A percentile compares a stretch with the other conserved stretches of the same genome.
phyloP scores from a whole-genome alignment of 2,888 invertebrate genomes.

The Galeopsomyia nigrocyanea region DNA sequence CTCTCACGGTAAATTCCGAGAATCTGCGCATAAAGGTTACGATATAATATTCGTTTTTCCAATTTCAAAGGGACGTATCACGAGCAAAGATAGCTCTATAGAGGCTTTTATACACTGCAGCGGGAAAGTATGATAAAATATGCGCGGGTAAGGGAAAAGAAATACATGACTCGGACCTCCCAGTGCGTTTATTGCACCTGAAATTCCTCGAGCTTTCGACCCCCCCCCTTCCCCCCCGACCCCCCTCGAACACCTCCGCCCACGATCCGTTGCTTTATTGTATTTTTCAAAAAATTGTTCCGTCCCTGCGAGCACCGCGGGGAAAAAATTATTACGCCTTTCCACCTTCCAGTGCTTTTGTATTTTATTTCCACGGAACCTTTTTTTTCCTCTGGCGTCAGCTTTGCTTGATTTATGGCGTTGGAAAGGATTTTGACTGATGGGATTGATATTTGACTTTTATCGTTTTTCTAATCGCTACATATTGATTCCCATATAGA shows the following conservation, averaged over 20 bases:
- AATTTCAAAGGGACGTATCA: not conserved
- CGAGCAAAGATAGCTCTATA: not conserved
- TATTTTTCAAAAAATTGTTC: not conserved
- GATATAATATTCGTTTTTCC: not conserved
- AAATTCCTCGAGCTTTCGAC: not conserved
- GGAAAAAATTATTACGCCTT: not conserved
- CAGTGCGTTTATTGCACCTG: conserved; percentile 7
- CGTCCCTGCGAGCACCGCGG: too few relatives aligned
- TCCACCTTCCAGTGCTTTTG: not conserved
- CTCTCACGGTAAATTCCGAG: too few relatives aligned
- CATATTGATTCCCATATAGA: too few relatives aligned
- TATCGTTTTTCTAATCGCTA: too few relatives aligned
- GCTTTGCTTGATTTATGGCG: too few relatives aligned
- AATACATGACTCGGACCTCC: conserved; percentile 2
- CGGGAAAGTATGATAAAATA: not conserved
- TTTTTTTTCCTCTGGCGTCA: too few relatives aligned
- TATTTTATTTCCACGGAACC: too few relatives aligned
- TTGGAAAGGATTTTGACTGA: too few relatives aligned
- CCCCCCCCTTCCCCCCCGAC: not conserved
- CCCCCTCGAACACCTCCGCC: conserved; percentile 11
- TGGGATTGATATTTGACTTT: too few relatives aligned
- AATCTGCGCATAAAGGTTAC: too few relatives aligned
- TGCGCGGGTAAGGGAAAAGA: not conserved
- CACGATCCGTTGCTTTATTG: not conserved
- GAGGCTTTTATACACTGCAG: not conserved